These are phyloP conservation scores for Ethmia dodecea DNA, from an alignment of 2,888 invertebrate genomes.

Conservation along the genomic window DNA sequence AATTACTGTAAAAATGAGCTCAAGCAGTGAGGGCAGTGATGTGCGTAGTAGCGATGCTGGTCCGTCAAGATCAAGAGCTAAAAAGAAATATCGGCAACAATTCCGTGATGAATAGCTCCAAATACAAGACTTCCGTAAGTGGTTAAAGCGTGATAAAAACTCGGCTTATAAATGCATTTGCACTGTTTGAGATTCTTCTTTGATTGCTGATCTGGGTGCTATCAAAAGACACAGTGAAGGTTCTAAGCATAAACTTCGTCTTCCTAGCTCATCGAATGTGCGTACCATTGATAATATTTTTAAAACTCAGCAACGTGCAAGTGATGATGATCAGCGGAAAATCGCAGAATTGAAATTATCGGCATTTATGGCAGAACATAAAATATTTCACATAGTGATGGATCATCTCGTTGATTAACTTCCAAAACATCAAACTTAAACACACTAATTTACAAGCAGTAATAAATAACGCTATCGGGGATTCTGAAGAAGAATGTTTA, in stretches of 20 bases:
- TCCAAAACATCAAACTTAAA: constrained; percentile 4
- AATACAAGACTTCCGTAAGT: background rate
- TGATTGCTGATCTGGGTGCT: constrained; percentile 3
- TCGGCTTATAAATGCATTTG: background rate
- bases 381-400: constrained; percentile 13
- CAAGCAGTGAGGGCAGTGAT: background rate
- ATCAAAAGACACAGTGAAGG: constrained; percentile 5
- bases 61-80: background rate
- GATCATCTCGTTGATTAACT: constrained; percentile 15
- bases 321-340: background rate
- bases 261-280: background rate
- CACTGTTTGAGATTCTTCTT: constrained; percentile 2
- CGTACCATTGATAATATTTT: constrained; percentile 2
- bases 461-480: constrained; percentile 7
- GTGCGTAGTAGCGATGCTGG: too few relatives aligned
- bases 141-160: background rate
- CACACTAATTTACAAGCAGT: constrained; percentile 14
- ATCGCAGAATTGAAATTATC: constrained; percentile 6
- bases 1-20: background rate
- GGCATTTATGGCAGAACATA: constrained; percentile 17
- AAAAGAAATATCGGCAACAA: background rate
- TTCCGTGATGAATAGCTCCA: background rate
- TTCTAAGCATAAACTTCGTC: constrained; percentile 3
- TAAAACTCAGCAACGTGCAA: constrained; percentile 2
- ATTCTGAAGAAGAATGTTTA: background rate